These are phyloP conservation scores for Caloenas nicobarica DNA, from an alignment of 2,113 vertebrate genomes.

Conservation along the genomic window DNA sequence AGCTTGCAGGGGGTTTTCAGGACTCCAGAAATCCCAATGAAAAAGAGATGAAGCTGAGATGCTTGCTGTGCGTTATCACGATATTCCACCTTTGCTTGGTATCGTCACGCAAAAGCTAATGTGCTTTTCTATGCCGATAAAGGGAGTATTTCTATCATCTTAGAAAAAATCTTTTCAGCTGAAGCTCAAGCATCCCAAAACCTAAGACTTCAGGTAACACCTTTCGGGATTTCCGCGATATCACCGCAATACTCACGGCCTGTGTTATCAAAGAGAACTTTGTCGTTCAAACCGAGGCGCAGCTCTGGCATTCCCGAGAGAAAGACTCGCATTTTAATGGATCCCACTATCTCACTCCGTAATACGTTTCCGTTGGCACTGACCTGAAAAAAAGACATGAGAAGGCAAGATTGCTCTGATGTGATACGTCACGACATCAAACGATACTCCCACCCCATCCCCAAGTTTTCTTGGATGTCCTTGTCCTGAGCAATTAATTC, in stretches of 20 bases:
- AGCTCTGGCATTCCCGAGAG: conserved; percentile 97
- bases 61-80: not conserved
- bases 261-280: conserved; percentile 98
- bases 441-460: not conserved
- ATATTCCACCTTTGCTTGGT: not conserved
- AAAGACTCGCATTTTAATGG: conserved; percentile 98
- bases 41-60: not conserved
- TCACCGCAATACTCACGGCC: conserved; percentile 85
- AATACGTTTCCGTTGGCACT: conserved; percentile 96
- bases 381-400: conserved; percentile 72
- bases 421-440: fast-evolving
- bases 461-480: not conserved
- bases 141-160: not conserved
- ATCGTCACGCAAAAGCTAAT: not conserved
- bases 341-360: conserved; percentile 96
- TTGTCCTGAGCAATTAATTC: not conserved
- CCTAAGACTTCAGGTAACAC: fast-evolving
- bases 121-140: not conserved
- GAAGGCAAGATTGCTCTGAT: not conserved
- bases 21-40: not conserved
- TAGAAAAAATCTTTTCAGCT: not conserved
- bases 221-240: fast-evolving
- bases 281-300: conserved; percentile 94
- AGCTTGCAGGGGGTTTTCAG: not conserved
- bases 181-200: not conserved